These are phyloP conservation scores for Galeruca laticollis DNA, from an alignment of 2,888 invertebrate species.

Conservation along the genomic window DNA sequence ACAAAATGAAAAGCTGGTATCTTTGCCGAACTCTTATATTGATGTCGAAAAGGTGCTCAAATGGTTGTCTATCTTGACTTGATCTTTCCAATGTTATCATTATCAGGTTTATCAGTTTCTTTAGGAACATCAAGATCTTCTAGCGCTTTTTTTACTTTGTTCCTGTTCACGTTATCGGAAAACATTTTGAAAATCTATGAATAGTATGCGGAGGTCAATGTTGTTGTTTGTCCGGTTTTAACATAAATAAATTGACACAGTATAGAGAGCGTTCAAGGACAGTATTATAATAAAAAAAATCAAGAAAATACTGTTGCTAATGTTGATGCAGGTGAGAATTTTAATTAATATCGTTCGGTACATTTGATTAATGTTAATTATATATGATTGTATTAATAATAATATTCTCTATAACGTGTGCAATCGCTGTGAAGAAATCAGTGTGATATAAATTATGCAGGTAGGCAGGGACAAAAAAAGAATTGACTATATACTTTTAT, in stretches of 20 bases:
- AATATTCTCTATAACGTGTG: conserved; percentile 9
- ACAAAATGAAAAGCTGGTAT: too few relatives aligned
- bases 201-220: too few relatives aligned
- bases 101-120: too few relatives aligned
- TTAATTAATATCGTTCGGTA: conserved; percentile 18
- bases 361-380: conserved; percentile 29
- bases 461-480: conserved; percentile 13
- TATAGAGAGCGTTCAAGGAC: conserved; percentile 7
- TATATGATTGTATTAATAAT: conserved; percentile 28
- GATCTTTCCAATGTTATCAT: too few relatives aligned
- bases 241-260: not conserved
- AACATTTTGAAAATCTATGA: not conserved
- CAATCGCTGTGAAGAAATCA: conserved; percentile 10
- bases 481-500: not conserved
- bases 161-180: too few relatives aligned
- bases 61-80: too few relatives aligned
- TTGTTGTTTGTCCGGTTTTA: not conserved
- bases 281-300: conserved; percentile 7
- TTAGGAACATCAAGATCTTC: too few relatives aligned
- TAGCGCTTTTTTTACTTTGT: too few relatives aligned
- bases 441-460: conserved; percentile 12
- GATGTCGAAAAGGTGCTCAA: too few relatives aligned
- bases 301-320: conserved; percentile 10
- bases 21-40: too few relatives aligned
- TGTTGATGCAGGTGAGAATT: conserved; percentile 28